Evolutionary conservation across 2,113 vertebrate species (phyloP).

Genomic region (Heterocephalus glaber): DNA sequence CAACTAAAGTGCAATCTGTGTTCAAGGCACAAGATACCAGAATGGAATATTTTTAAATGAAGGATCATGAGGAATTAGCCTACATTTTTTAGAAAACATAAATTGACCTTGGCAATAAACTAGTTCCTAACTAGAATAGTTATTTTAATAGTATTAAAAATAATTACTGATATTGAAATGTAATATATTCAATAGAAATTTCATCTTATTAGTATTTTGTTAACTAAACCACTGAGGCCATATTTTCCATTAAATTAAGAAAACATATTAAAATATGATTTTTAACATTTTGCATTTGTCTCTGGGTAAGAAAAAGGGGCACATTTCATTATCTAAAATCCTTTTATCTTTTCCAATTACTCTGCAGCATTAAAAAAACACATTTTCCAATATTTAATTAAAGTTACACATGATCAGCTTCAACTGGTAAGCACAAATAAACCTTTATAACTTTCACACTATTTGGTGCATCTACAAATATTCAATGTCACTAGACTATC

Average conservation of each 20-base stretch:
- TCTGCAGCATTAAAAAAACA: conserved; percentile 67
- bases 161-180: conserved; percentile 37
- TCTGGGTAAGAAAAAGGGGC: conserved; percentile 42
- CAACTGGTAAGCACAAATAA: conserved; percentile 57
- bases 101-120: conserved; percentile 6
- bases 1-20: background rate
- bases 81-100: background rate
- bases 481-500: conserved; percentile 43
- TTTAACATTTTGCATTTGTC: conserved; percentile 61
- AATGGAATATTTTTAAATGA: background rate
- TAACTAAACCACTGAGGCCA: background rate
- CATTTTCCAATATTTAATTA: conserved; percentile 77
- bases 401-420: conserved; percentile 71
- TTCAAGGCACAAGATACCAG: background rate
- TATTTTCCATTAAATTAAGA: conserved; percentile 62
- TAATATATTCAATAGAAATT: conserved; percentile 35
- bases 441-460: conserved; percentile 65
- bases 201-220: conserved; percentile 7
- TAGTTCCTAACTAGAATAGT: conserved; percentile 42
- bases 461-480: conserved; percentile 57
- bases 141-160: conserved; percentile 36
- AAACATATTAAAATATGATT: conserved; percentile 65
- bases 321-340: conserved; percentile 61
- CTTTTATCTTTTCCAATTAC: conserved; percentile 73
- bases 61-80: background rate